Conservation (phyloP, 2,113 vertebrate genomes). For the Gymnorhina tibicen region DNA sequence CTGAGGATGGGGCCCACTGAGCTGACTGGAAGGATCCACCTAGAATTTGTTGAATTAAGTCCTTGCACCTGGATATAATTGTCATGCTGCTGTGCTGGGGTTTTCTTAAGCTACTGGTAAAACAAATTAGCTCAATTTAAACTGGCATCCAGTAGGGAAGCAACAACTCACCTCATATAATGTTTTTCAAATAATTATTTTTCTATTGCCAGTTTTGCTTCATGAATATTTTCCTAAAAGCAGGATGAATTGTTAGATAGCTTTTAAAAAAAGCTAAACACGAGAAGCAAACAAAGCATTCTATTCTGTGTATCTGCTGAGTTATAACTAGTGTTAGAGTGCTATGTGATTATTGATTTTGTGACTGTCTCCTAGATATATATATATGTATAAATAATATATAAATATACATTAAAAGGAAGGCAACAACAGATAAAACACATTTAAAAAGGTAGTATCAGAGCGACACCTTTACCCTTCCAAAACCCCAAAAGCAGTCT, state of each 20-base stretch:
- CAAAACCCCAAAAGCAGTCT: neutral
- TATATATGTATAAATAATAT: neutral
- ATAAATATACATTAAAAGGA: neutral
- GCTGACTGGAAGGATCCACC: conserved; percentile 87
- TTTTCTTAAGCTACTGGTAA: conserved; percentile 87
- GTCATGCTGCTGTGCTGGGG: conserved; percentile 93
- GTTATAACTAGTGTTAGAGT: neutral
- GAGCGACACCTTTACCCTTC: neutral
- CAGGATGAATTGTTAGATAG: conserved; percentile 12
- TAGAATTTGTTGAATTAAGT: conserved; percentile 98
- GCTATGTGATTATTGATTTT: neutral
- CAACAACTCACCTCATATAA: conserved; percentile 87
- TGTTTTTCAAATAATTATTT: conserved; percentile 84
- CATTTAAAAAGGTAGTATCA: neutral
- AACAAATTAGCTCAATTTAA: conserved; percentile 94
- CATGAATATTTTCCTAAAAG: conserved; percentile 74
- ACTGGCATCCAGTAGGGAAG: conserved; percentile 91
- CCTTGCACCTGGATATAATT: conserved; percentile 99
- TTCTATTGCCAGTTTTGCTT: conserved; percentile 74
- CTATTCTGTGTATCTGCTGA: neutral
- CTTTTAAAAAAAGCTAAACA: neutral
- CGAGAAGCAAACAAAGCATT: neutral
- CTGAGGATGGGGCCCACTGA: conserved; percentile 75
- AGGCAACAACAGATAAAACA: neutral
- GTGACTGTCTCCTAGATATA: neutral